phyloP scores from a whole-genome alignment of 1,140 invertebrate species.

The Cydia fagiglandana region DNA sequence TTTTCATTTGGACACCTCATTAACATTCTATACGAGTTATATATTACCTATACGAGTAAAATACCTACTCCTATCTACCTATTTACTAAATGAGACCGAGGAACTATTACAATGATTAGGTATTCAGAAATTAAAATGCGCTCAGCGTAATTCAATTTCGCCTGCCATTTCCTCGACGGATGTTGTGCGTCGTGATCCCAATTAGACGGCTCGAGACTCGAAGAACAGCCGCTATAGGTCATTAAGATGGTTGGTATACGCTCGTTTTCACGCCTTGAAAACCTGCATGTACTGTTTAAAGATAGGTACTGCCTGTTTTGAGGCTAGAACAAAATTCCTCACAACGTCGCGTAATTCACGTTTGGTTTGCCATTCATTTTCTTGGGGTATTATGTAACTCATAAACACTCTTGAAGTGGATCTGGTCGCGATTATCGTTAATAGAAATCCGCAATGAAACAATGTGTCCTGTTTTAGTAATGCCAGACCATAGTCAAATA shows the following conservation, averaged over 20 bases:
- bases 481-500: no score
- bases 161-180: conserved; percentile 36
- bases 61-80: no score
- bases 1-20: conserved; percentile 10
- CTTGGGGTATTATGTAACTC: no score
- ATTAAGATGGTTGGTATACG: neutral
- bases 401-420: no score
- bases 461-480: no score
- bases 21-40: neutral
- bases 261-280: neutral
- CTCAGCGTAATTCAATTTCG: conserved; percentile 44
- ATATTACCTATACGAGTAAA: no score
- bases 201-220: conserved; percentile 42
- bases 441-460: no score
- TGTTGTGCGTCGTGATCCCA: conserved; percentile 46
- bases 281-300: neutral
- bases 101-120: conserved; percentile 33
- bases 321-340: no score
- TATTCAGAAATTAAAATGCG: conserved; percentile 51
- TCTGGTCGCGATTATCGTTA: no score
- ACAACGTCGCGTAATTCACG: no score
- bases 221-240: neutral
- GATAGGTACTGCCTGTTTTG: no score
- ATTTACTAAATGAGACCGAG: neutral
- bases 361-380: no score